phyloP scores from a whole-genome alignment of 2,888 invertebrate species.

The Papilio gigon region DNA sequence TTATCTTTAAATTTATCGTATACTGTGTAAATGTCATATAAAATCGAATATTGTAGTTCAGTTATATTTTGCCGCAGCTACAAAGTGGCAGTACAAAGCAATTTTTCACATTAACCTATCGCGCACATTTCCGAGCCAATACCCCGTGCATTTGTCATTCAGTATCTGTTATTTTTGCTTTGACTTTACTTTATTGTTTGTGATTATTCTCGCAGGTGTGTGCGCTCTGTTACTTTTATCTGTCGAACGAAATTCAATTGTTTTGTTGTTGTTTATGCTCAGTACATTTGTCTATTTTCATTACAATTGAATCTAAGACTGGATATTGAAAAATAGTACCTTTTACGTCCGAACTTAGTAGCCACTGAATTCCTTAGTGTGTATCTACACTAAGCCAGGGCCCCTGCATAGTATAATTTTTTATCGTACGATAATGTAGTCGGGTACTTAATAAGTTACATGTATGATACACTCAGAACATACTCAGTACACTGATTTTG shows the following conservation, averaged over 20 bases:
- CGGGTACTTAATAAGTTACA: too few species aligned
- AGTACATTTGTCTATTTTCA: not conserved
- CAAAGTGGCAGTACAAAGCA: conserved; percentile 22
- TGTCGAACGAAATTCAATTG: conserved; percentile 21
- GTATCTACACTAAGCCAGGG: too few species aligned
- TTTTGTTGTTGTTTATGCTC: not conserved
- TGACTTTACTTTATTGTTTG: conserved; percentile 35
- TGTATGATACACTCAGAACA: too few species aligned
- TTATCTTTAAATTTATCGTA: too few species aligned
- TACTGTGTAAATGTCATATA: too few species aligned
- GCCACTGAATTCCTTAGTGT: too few species aligned
- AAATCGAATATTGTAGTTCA: too few species aligned
- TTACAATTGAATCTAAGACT: not conserved
- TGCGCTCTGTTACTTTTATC: conserved; percentile 27
- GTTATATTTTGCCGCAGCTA: conserved; percentile 7
- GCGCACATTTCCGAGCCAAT: conserved; percentile 35
- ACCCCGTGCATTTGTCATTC: conserved; percentile 39
- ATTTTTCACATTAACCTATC: conserved; percentile 41
- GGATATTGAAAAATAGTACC: not conserved
- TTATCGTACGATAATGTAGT: too few species aligned
- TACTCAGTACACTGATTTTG: too few species aligned
- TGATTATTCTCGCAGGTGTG: conserved; percentile 22
- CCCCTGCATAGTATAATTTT: too few species aligned
- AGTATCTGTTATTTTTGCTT: conserved; percentile 38
- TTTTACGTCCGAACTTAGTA: not conserved